phyloP scores from a whole-genome alignment of 2,113 vertebrate genomes.

The Lota lota region DNA sequence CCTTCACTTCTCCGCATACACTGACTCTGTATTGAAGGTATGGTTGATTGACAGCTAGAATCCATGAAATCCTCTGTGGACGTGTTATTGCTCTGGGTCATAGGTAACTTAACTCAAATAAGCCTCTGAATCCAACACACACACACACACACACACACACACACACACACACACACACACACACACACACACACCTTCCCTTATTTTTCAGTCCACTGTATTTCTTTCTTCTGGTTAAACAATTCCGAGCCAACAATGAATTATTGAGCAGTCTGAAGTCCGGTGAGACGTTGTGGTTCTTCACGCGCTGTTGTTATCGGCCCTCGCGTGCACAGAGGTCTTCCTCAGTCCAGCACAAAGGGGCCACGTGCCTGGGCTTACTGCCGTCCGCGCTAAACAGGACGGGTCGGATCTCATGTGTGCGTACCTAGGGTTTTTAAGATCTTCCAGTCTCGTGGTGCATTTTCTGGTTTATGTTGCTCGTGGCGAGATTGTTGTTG shows the following conservation, averaged over 20 bases:
- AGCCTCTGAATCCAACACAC: slow-evolving; percentile 16
- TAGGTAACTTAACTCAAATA: slow-evolving; percentile 38
- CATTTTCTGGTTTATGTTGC: not conserved
- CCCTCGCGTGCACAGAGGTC: slow-evolving; percentile 29
- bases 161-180: not conserved
- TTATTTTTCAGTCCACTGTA: slow-evolving; percentile 14
- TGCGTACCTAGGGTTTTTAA: not conserved
- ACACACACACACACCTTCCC: slow-evolving; percentile 21
- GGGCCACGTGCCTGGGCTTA: slow-evolving; percentile 15
- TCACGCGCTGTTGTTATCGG: slow-evolving; percentile 32
- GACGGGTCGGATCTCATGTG: not conserved
- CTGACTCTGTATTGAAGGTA: slow-evolving; percentile 3
- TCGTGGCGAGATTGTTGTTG: not conserved
- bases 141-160: no score
- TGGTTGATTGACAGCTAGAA: slow-evolving; percentile 58
- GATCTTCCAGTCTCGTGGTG: not conserved
- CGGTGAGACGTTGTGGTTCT: slow-evolving; percentile 28
- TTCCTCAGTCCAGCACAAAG: slow-evolving; percentile 20
- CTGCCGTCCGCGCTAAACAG: not conserved
- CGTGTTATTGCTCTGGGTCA: slow-evolving; percentile 65
- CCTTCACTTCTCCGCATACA: no score
- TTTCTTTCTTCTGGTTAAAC: slow-evolving; percentile 43
- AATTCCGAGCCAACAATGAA: slow-evolving; percentile 56
- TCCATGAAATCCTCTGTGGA: slow-evolving; percentile 54
- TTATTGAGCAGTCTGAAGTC: slow-evolving; percentile 66